phyloP scores from a whole-genome alignment of 2,113 vertebrate species.

The Paedocypris sp. region DNA sequence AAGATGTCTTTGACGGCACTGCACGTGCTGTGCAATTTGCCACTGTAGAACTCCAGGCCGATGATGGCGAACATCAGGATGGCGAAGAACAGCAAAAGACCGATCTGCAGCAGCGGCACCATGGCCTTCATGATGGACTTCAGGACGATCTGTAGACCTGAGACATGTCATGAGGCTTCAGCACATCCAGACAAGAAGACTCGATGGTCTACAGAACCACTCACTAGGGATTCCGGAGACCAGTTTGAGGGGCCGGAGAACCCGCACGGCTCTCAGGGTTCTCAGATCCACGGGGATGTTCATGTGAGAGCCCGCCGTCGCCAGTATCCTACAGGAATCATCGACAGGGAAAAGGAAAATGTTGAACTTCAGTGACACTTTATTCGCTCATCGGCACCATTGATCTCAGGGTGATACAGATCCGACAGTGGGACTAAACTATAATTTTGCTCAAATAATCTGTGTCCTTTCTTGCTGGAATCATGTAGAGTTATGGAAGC shows the following conservation, averaged over 20 bases:
- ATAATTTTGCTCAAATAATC: too few relatives aligned
- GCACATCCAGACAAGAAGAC: neutral
- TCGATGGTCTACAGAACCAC: constrained; percentile 38
- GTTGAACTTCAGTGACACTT: neutral
- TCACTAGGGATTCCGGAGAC: constrained; percentile 97
- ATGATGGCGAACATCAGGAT: constrained; percentile 75
- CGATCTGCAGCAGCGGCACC: constrained; percentile 71
- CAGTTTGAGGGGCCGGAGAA: constrained; percentile 90
- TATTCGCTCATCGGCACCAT: too few relatives aligned
- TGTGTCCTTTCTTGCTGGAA: too few relatives aligned
- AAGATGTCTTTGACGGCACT: constrained; percentile 48
- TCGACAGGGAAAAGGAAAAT: constrained; percentile 5
- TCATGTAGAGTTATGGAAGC: too few relatives aligned
- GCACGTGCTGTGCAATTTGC: constrained; percentile 70
- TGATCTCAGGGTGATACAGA: too few relatives aligned
- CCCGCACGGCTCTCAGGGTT: constrained; percentile 87
- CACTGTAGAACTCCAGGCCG: constrained; percentile 71
- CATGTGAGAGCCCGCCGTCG: constrained; percentile 93
- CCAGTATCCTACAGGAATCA: constrained; percentile 73
- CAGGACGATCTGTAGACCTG: constrained; percentile 69
- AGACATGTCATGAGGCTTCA: neutral
- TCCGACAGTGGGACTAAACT: too few relatives aligned
- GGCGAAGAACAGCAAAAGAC: constrained; percentile 68
- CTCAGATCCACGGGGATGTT: constrained; percentile 94
- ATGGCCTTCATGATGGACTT: constrained; percentile 76